Evolutionary conservation across 1,140 invertebrate species (phyloP), one percentile per base, ranked within the genome.

Genomic region (Sminthurides bifidus): DNA sequence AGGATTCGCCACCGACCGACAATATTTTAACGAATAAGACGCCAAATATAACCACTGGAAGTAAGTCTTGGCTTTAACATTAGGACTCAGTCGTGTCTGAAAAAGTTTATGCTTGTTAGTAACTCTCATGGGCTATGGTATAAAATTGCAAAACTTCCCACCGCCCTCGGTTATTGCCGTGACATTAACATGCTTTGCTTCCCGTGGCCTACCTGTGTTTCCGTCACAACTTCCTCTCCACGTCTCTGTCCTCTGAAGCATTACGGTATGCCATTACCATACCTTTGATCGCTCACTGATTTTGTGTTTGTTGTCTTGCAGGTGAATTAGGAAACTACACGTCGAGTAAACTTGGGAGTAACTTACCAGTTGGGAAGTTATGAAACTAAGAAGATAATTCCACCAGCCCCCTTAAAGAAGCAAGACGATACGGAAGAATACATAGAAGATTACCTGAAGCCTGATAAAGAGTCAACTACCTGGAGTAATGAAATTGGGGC

Each of bases 401-500:
- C 57, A 21, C 27, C 41, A 26, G n/a, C 26, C 4, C 15, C 33
- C n/a, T 17, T 3, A 37, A 46, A 23, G 24, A 52, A 52, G 19
- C 43, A 51, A 15, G 35, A 54, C 29, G 44, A 55, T 30, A 41
- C 23, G n/a, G 40, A 24, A n/a, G 54, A 61, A 24, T 26, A 55
- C 19, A 61, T 60, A 26, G 63, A 65, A 40, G 63, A 65, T 26
- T 61, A 65, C 41, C 53, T 65, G 30, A 65, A 61, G 45, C 63
- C 63, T 12, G 58, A 59, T 31, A 52, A 59, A 24, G 51, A 52
- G 30, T 37, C 29, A 19, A 65, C 59, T 24, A 65, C 63, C 26
- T 65, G 63, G 63, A 61, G 59, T 53, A 65, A 59, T 57, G 63
- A 65, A 53, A 65, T 65, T 26, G 55, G 50, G 21, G 53, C 59